These are phyloP conservation scores for Celastrina argiolus DNA, from an alignment of 2,888 invertebrate genomes.

Conservation along the genomic window DNA sequence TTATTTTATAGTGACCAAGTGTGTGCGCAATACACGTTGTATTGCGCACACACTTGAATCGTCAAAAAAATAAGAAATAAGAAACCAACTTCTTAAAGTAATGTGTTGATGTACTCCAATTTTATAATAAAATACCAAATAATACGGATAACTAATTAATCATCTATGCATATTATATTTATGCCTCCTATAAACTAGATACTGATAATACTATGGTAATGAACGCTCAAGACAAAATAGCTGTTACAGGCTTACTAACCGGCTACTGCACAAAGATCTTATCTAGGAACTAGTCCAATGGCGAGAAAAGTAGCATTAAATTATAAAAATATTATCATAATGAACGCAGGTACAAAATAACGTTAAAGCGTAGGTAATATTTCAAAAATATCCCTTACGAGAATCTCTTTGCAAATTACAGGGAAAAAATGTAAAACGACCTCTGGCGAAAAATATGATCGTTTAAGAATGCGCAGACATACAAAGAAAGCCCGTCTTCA, in stretches of 20 bases:
- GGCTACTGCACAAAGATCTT: not conserved
- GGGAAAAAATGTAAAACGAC: slow-evolving; percentile 29
- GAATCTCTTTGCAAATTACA: slow-evolving; percentile 16
- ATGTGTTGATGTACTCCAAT: too few species aligned
- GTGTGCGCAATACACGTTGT: too few species aligned
- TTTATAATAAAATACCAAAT: not conserved
- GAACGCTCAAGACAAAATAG: not conserved
- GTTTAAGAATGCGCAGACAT: slow-evolving; percentile 68
- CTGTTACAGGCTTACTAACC: not conserved
- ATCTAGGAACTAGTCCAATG: not conserved
- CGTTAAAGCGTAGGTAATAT: slow-evolving; percentile 6
- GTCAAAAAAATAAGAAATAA: too few species aligned
- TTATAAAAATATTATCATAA: not conserved
- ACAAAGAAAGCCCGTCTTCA: slow-evolving; percentile 59
- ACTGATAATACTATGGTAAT: slow-evolving; percentile 1
- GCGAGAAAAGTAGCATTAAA: not conserved
- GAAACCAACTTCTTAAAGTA: too few species aligned
- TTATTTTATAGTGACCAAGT: too few species aligned
- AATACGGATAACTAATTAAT: not conserved
- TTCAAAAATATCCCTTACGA: slow-evolving; percentile 13
- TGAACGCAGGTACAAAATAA: not conserved
- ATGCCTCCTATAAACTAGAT: not conserved
- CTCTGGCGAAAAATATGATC: slow-evolving; percentile 40
- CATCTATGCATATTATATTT: not conserved
- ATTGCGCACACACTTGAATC: too few species aligned